Evolutionary conservation across 2,888 invertebrate genomes (phyloP).

Genomic region (Thelaira solivaga): DNA sequence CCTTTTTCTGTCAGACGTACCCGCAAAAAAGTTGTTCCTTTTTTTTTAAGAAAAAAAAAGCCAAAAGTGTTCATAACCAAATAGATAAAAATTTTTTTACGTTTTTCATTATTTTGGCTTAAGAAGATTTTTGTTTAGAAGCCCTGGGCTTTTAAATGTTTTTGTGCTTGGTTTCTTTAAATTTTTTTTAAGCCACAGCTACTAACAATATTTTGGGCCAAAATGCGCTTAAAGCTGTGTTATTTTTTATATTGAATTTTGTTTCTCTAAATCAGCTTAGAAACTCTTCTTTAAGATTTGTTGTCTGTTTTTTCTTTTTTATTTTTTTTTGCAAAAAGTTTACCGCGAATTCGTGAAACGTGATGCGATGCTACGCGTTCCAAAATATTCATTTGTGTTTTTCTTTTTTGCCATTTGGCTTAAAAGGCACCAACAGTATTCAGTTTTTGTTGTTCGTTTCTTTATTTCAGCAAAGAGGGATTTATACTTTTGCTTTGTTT

Average conservation of each 20-base stretch:
- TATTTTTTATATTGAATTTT: constrained; percentile 2
- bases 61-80: constrained; percentile 54
- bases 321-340: constrained; percentile 40
- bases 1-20: constrained; percentile 3
- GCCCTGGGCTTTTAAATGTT: constrained; percentile 41
- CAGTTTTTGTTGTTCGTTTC: constrained; percentile 6
- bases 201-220: constrained; percentile 42
- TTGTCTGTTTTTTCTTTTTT: constrained; percentile 28
- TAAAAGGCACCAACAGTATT: constrained; percentile 25
- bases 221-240: constrained; percentile 38
- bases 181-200: constrained; percentile 12
- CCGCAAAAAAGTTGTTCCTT: background rate
- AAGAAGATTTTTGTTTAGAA: constrained; percentile 43
- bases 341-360: constrained; percentile 63
- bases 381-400: constrained; percentile 54
- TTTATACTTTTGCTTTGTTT: constrained; percentile 35
- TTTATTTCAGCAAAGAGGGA: constrained; percentile 12
- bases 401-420: constrained; percentile 47
- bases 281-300: constrained; percentile 52
- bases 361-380: constrained; percentile 61
- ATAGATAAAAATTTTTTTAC: constrained; percentile 24
- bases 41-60: too few species aligned
- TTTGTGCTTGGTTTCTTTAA: background rate
- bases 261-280: constrained; percentile 36
- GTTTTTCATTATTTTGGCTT: background rate